Conservation (phyloP, 2,888 invertebrate species). For the Amiota mariae region DNA sequence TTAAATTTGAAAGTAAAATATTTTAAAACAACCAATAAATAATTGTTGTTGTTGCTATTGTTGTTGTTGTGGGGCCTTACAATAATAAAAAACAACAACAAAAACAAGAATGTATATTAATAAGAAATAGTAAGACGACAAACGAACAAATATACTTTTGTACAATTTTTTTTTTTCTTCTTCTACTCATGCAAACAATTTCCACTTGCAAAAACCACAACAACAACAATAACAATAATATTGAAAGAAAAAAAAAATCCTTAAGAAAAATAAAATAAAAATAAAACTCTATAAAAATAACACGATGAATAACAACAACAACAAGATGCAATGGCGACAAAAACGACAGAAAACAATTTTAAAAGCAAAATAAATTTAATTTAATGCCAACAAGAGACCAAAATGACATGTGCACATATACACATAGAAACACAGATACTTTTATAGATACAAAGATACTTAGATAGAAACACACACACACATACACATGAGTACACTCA, state of each 20-base stretch:
- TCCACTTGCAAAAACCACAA: conserved; percentile 25
- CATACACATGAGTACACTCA: no score
- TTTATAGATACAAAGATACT: conserved; percentile 7
- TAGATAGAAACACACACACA: conserved; percentile 30
- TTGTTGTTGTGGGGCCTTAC: conserved; percentile 30
- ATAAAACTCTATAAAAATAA: conserved; percentile 30
- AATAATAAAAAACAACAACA: conserved; percentile 17
- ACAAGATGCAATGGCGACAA: conserved; percentile 29
- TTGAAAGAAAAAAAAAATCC: conserved; percentile 1
- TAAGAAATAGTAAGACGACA: conserved; percentile 29
- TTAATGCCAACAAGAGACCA: conserved; percentile 42
- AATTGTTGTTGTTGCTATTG: conserved; percentile 37
- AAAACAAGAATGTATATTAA: conserved; percentile 30
- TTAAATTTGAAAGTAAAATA: conserved; percentile 39
- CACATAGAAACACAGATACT: conserved; percentile 35
- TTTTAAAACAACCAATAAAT: conserved; percentile 34
- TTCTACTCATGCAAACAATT: conserved; percentile 24
- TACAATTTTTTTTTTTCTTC: conserved; percentile 35
- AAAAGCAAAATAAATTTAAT: conserved; percentile 46
- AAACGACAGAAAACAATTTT: conserved; percentile 24
- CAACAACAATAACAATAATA: not conserved
- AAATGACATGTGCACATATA: conserved; percentile 32
- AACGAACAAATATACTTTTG: conserved; percentile 35
- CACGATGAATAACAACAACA: conserved; percentile 26
- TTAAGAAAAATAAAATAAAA: conserved; percentile 26